Conservation (phyloP, 2,888 invertebrate genomes). For the Drosophila austrosaltans region DNA sequence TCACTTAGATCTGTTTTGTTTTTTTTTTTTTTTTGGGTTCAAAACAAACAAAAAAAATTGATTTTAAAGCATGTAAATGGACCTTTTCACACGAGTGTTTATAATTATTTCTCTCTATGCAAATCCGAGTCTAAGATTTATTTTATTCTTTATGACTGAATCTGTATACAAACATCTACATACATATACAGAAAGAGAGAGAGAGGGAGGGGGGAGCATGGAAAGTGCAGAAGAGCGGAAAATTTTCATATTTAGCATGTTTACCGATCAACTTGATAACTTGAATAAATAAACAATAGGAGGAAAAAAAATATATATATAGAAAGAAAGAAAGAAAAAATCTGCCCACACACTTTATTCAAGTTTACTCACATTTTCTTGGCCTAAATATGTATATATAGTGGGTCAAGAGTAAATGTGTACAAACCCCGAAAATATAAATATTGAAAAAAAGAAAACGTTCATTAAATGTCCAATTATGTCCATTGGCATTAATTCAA, state of each 20-base stretch:
- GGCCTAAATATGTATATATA: constrained; percentile 26
- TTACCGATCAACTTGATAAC: constrained; percentile 52
- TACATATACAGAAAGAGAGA: too few species aligned
- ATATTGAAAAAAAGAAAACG: neutral
- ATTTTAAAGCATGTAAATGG: constrained; percentile 62
- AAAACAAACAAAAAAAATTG: constrained; percentile 52
- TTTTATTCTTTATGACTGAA: constrained; percentile 12
- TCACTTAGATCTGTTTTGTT: constrained; percentile 54
- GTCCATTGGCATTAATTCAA: neutral
- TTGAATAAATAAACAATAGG: constrained; percentile 43
- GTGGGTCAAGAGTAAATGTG: neutral
- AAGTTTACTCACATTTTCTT: constrained; percentile 29
- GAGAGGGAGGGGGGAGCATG: neutral
- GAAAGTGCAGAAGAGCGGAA: neutral
- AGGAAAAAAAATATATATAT: neutral
- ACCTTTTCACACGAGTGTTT: constrained; percentile 15
- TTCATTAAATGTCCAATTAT: neutral
- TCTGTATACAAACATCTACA: neutral
- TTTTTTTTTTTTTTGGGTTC: neutral
- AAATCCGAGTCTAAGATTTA: constrained; percentile 56
- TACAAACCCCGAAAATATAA: neutral
- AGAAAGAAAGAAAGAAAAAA: neutral
- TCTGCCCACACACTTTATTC: constrained; percentile 22
- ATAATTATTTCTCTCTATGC: constrained; percentile 65
- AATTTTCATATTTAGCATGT: constrained; percentile 46